Base-by-base conservation (phyloP, 2,888 invertebrate genomes). In the Diarsia brunnea region DNA sequence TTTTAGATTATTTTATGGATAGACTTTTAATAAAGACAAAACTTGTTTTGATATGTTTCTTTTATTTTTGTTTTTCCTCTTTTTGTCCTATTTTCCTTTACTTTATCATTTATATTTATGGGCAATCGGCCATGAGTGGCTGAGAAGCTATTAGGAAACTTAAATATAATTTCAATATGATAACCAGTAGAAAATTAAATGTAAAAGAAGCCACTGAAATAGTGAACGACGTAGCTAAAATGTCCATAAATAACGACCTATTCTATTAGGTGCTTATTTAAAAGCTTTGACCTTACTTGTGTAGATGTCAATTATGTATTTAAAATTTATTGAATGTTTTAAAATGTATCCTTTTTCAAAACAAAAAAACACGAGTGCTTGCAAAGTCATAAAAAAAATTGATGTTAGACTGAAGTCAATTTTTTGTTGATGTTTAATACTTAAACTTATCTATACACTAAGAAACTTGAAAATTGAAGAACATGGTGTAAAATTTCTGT, bases 21-120 rank as follows among this genome's bases (percentile, higher is more conserved):
- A 94, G 94, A 95, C 93, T 91, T 92, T 92, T 91, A 95, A 95
- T 96, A 95, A 96, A 96, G 95, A 95, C 95, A 94, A 92, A 90
- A 89, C 90, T 92, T 92, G 93, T 95, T 94, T 93, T 92, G 87
- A 93, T 91, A 83, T 78, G 79, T 92, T 93, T 89, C 88, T 91
- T 92, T 92, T 90, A 91, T 93, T 92, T 93, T 90, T 87, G 88
- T 90, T 90, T 89, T 81, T 72, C 76, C 81, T 65, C 3, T 27
- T 69, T 86, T 87, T 81, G 65, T 77, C 79, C 87, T 84, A 55
- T 81, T 85, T 84, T 79, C 16, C 51, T 38, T 82, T 75, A n/a
- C 12, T 63, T 75, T 73, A 24, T 43, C 4, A 69, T 27, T 38
- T 38, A 53, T 14, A n/a, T 10, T 65, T 11, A 27, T n/a, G 19